These are phyloP conservation scores for Takifugu bimaculatus DNA, from an alignment of 2,113 vertebrate genomes.

Conservation along the genomic window DNA sequence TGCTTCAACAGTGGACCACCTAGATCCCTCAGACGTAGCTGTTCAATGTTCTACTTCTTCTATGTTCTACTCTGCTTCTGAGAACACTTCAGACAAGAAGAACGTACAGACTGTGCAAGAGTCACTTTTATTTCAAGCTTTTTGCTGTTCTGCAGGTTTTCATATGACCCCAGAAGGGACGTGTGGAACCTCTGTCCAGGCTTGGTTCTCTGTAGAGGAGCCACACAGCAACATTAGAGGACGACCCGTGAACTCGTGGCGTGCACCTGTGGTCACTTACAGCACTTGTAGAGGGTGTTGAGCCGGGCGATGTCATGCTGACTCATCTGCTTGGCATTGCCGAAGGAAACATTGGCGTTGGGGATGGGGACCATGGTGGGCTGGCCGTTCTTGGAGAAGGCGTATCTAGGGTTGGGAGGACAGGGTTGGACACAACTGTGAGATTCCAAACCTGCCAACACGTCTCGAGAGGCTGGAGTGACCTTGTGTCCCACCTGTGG, in stretches of 20 bases:
- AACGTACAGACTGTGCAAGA: too few species aligned
- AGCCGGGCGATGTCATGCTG: constrained; percentile 46
- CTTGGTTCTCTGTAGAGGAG: too few species aligned
- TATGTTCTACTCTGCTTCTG: too few species aligned
- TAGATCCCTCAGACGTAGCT: too few species aligned
- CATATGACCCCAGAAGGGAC: too few species aligned
- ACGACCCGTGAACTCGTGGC: neutral
- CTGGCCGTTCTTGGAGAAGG: constrained; percentile 58
- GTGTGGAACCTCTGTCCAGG: too few species aligned
- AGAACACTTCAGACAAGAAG: too few species aligned
- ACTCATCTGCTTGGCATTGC: constrained; percentile 55
- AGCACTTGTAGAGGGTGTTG: constrained; percentile 62
- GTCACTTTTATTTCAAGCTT: too few species aligned
- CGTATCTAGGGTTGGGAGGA: constrained; percentile 24
- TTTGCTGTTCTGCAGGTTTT: too few species aligned
- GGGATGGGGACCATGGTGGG: constrained; percentile 60
- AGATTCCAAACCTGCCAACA: neutral
- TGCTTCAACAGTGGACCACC: too few species aligned
- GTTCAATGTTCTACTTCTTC: too few species aligned
- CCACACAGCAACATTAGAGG: too few species aligned
- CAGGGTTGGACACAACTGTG: neutral
- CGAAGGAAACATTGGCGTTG: constrained; percentile 45
- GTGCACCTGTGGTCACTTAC: constrained; percentile 27
- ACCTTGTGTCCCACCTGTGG: constrained; percentile 33
- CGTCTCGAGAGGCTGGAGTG: neutral